These are phyloP conservation scores for Scaptomyza reducta DNA, from an alignment of 2,888 invertebrate genomes.

Conservation along the genomic window DNA sequence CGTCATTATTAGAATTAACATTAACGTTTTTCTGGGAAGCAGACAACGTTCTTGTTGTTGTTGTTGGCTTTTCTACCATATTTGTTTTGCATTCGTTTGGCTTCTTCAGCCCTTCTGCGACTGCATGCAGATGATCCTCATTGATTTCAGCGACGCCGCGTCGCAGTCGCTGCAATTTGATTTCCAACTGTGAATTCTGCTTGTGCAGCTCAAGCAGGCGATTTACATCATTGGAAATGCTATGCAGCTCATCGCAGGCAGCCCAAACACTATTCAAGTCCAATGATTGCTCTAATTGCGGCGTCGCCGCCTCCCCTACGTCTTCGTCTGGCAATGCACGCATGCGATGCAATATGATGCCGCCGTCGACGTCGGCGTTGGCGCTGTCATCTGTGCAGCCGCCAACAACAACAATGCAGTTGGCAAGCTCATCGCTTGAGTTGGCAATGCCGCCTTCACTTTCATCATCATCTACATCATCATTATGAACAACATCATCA, in stretches of 20 bases:
- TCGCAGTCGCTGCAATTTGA: slow-evolving; percentile 80
- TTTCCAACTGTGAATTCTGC: slow-evolving; percentile 79
- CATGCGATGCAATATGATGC: slow-evolving; percentile 78
- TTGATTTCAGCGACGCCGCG: slow-evolving; percentile 82
- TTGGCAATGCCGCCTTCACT: slow-evolving; percentile 73
- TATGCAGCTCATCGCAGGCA: slow-evolving; percentile 79
- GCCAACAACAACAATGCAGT: slow-evolving; percentile 81
- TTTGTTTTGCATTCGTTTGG: slow-evolving; percentile 37
- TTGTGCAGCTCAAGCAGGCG: slow-evolving; percentile 77
- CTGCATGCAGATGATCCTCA: slow-evolving; percentile 77
- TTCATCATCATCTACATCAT: slow-evolving; percentile 66
- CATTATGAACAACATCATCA: slow-evolving; percentile 63
- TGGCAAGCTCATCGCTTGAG: slow-evolving; percentile 79
- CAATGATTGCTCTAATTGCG: slow-evolving; percentile 46
- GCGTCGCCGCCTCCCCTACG: slow-evolving; percentile 5
- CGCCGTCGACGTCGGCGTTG: slow-evolving; percentile 54
- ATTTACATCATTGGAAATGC: slow-evolving; percentile 83
- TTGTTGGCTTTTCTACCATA: slow-evolving; percentile 3
- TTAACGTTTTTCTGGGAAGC: slow-evolving; percentile 64
- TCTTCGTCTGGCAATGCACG: slow-evolving; percentile 61
- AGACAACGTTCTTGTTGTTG: slow-evolving; percentile 28
- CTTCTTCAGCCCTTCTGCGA: slow-evolving; percentile 39
- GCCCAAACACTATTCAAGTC: slow-evolving; percentile 64
- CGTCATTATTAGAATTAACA: slow-evolving; percentile 69
- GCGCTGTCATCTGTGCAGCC: slow-evolving; percentile 76